phyloP scores from a whole-genome alignment of 2,888 invertebrate genomes.

The Pediacus dermestoides region DNA sequence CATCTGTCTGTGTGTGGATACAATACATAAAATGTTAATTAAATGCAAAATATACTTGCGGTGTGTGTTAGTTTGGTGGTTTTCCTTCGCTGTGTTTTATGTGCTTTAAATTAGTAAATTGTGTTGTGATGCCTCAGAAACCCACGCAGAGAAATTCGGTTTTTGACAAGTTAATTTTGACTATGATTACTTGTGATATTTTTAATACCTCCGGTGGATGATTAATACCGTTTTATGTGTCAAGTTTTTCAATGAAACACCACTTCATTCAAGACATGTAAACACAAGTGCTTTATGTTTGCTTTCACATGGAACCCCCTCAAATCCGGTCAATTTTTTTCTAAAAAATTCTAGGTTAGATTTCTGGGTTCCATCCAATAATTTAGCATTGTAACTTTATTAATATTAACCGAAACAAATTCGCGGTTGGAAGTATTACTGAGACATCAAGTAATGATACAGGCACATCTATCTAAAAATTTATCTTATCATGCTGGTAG shows the following conservation, averaged over 20 bases:
- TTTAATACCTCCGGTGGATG: slow-evolving; percentile 18
- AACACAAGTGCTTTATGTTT: too few relatives aligned
- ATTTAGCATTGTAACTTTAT: slow-evolving; percentile 1
- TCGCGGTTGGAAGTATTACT: too few relatives aligned
- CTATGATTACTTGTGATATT: slow-evolving; percentile 11
- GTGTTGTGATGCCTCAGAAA: not conserved
- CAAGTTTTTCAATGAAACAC: too few relatives aligned
- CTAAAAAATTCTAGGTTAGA: slow-evolving; percentile 5
- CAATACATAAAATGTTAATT: not conserved
- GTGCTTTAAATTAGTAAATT: too few relatives aligned
- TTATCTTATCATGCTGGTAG: too few relatives aligned
- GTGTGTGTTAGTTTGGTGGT: too few relatives aligned
- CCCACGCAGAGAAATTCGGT: not conserved
- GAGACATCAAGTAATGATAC: too few relatives aligned
- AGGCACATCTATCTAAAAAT: slow-evolving; percentile 12
- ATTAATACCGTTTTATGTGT: too few relatives aligned
- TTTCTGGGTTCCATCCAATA: slow-evolving; percentile 1
- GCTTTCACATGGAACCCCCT: too few relatives aligned
- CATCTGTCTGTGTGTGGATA: slow-evolving; percentile 46
- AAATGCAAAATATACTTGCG: not conserved
- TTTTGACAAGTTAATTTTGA: slow-evolving; percentile 5
- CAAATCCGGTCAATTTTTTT: slow-evolving; percentile 1
- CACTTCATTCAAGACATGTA: too few relatives aligned
- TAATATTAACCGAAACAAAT: too few relatives aligned
- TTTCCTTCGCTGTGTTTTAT: too few relatives aligned